Evolutionary conservation across 2,113 vertebrate species (phyloP).

Genomic region (Benitochromis conjunctus): DNA sequence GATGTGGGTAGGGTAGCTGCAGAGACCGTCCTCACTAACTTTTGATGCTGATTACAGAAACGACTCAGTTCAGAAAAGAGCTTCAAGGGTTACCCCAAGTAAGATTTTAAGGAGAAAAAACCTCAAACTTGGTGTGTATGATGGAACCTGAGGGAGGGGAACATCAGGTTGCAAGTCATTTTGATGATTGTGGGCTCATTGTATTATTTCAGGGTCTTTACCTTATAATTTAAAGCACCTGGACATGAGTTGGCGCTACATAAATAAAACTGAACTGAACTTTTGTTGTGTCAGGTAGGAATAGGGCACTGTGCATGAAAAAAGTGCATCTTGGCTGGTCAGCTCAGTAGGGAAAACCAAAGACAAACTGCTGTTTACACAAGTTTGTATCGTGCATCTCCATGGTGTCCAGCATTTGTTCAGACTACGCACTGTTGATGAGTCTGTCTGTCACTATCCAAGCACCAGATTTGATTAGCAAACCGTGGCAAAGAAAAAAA

Average conservation of each 20-base stretch:
- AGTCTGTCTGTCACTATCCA: background rate
- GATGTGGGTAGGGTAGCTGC: background rate
- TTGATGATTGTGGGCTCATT: background rate
- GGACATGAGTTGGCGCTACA: background rate
- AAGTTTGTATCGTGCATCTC: background rate
- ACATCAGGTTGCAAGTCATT: background rate
- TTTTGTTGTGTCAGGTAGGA: rapidly evolving
- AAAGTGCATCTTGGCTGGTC: background rate
- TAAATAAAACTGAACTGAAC: background rate
- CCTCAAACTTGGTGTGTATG: rapidly evolving
- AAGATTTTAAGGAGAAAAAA: background rate
- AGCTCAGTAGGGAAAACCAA: background rate
- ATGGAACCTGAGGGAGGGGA: rapidly evolving
- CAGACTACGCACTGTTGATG: background rate
- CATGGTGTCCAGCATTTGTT: background rate
- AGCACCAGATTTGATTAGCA: background rate
- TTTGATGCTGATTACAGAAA: background rate
- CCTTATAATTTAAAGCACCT: background rate
- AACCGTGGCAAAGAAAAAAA: rapidly evolving
- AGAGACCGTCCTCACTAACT: background rate
- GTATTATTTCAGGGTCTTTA: background rate
- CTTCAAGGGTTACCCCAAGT: background rate
- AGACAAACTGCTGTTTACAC: background rate
- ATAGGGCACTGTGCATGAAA: rapidly evolving
- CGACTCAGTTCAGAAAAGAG: background rate